These are phyloP conservation scores for Diglossa brunneiventris DNA, from an alignment of 2,113 vertebrate genomes.

Conservation along the genomic window DNA sequence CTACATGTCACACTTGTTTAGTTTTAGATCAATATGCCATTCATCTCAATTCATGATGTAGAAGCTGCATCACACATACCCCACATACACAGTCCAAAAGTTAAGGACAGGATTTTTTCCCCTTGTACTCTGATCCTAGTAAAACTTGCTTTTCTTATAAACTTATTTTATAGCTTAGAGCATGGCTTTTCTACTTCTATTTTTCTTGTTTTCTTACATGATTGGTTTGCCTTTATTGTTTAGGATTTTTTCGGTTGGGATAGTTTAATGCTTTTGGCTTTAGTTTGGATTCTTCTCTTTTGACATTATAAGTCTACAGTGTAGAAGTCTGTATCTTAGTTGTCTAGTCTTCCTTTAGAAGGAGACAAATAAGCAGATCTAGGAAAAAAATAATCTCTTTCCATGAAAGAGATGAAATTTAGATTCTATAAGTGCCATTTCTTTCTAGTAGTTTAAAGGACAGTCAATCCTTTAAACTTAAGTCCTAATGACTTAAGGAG, in stretches of 20 bases:
- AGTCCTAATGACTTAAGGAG: not conserved
- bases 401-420: not conserved
- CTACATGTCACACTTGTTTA: not conserved
- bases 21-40: not conserved
- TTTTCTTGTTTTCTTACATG: not conserved
- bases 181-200: not conserved
- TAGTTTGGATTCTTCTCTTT: not conserved
- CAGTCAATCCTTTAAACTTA: too few species aligned
- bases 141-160: not conserved
- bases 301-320: not conserved
- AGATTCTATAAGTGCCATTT: not conserved
- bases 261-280: not conserved
- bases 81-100: not conserved
- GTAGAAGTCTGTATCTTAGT: not conserved
- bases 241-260: not conserved
- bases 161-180: not conserved
- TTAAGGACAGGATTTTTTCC: not conserved
- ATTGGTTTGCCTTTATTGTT: not conserved
- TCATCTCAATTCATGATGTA: not conserved
- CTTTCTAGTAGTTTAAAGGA: not conserved
- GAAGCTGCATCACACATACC: not conserved
- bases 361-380: not conserved
- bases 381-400: not conserved
- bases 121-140: not conserved
- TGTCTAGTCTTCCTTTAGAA: not conserved